Evolutionary conservation across 2,113 vertebrate genomes (phyloP), one percentile per base, ranked within the genome.

Genomic region (Pachypanchax playfairii): DNA sequence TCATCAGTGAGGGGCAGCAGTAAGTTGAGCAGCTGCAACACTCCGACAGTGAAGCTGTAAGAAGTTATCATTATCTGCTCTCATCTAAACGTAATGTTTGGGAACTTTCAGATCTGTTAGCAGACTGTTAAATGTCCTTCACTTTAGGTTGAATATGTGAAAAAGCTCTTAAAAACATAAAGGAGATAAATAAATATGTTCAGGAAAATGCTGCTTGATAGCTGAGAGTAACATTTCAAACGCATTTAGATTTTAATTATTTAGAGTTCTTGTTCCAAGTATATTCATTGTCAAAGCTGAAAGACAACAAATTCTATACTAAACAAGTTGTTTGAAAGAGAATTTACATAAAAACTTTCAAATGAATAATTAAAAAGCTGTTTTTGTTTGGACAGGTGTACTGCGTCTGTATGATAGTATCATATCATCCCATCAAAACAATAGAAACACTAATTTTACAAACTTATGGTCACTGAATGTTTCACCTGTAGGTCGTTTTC

Each of bases 1-100:
- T 62, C 57, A 29, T 89, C 92, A 91, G 90, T 52, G 68, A 90
- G 90, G 81, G 92, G 90, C 89, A 93, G 90, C 82, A 69, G 89
- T 71, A 54, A 88, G 76, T 80, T 77, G 85, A 72, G 75, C 57
- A 74, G 77, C 26, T n/a, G 4, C 54, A 70, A 51, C 36, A 20
- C 35, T 53, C 11, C 1, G 6, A 46, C 57, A 36, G 54, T 56
- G 50, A 51, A 74, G 67, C 70, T 70, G 52, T 39, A 38, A 70
- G 55, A 63, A 71, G 65, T 74, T 82, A 80, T 88, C 77, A 83
- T 77, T 80, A 85, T 84, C 86, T 75, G 39, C 75, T 41, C 57
- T 80, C 67, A 74, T 82, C 41, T 75, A 50, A 77, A 73, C 31
- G 70, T 76, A 85, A 78, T 61, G 81, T 55, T 42, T 65, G 25